A percentile compares a stretch with the other conserved stretches of the same genome.
phyloP scores from a whole-genome alignment of 2,113 vertebrate species.

The Electrona antarctica region DNA sequence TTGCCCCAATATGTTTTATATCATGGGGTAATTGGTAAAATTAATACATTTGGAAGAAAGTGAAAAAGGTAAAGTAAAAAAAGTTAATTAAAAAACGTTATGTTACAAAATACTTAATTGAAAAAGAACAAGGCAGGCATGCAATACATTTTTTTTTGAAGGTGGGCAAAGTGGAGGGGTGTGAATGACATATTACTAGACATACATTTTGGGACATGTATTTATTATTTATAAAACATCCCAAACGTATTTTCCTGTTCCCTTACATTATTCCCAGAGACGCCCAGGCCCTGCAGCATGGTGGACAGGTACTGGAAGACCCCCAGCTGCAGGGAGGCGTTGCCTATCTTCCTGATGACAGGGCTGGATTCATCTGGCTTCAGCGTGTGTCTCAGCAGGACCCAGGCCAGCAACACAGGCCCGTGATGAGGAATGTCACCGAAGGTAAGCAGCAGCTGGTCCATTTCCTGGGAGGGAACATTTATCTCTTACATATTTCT shows the following conservation, averaged over 20 bases:
- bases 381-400: conserved; percentile 91
- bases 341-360: conserved; percentile 87
- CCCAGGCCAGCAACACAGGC: conserved; percentile 92
- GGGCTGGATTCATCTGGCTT: conserved; percentile 84
- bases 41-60: too few species aligned
- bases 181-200: neutral
- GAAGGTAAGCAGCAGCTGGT: conserved; percentile 88
- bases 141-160: too few species aligned
- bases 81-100: too few species aligned
- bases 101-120: neutral
- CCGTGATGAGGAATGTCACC: conserved; percentile 92
- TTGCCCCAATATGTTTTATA: too few species aligned
- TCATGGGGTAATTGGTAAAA: too few species aligned
- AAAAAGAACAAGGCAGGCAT: neutral
- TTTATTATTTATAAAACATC: neutral
- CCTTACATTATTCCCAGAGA: conserved; percentile 91
- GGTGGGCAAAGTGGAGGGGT: neutral
- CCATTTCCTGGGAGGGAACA: conserved; percentile 85
- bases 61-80: too few species aligned
- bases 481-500: neutral
- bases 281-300: conserved; percentile 86
- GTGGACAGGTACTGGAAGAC: conserved; percentile 92
- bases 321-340: conserved; percentile 88
- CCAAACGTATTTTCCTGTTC: neutral
- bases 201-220: neutral